Evolutionary conservation across 35 echinoderm and acorn worm species (phyloP).

Genomic region (Strongylocentrotus purpuratus): DNA sequence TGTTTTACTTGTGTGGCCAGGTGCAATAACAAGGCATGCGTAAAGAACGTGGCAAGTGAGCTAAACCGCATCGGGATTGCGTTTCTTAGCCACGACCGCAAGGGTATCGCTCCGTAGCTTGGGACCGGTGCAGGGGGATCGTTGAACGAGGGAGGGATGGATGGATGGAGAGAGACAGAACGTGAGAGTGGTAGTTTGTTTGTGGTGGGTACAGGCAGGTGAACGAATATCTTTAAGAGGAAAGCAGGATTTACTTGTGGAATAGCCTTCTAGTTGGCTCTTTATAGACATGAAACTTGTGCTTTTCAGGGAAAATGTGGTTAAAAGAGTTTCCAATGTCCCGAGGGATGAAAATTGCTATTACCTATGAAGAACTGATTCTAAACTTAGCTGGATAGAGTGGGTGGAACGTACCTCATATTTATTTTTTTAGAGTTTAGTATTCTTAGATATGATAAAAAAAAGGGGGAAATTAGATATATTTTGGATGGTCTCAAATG

Average conservation of each 20-base stretch:
- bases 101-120: not conserved
- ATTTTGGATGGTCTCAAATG: too few relatives aligned
- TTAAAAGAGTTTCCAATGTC: not conserved
- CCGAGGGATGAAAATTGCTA: not conserved
- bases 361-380: not conserved
- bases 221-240: not conserved
- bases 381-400: not conserved
- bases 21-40: not conserved
- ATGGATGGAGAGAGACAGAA: not conserved
- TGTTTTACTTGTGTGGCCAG: not conserved
- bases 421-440: too few relatives aligned
- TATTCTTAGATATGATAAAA: too few relatives aligned
- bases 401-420: too few relatives aligned
- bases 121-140: not conserved
- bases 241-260: not conserved
- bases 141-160: not conserved
- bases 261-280: not conserved
- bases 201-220: not conserved
- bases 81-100: not conserved
- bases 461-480: too few relatives aligned
- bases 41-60: not conserved
- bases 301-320: not conserved
- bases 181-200: not conserved
- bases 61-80: not conserved
- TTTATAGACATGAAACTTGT: not conserved